Percentiles rank a stretch among this genome's conserved stretches.
phyloP scores from a whole-genome alignment of 2,113 vertebrate species.

The Odocoileus virginianus region DNA sequence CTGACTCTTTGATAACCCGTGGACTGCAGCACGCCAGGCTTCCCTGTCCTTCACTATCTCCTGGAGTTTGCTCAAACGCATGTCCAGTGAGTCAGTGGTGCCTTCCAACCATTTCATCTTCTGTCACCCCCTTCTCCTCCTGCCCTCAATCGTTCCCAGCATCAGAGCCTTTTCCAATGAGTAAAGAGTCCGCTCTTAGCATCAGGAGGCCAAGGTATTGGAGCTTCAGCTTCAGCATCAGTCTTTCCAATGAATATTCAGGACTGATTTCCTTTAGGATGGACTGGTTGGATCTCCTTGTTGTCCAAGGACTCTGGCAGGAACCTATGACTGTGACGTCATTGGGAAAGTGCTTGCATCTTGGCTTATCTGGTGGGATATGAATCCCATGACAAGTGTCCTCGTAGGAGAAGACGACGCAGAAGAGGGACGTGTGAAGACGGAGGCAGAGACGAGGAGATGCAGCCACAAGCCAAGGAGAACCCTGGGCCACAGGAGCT shows the following conservation, averaged over 20 bases:
- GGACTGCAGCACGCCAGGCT: neutral
- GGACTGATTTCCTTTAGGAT: neutral
- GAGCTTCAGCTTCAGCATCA: neutral
- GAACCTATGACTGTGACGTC: no score
- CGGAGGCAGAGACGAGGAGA: fast-evolving
- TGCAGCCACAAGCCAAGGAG: fast-evolving
- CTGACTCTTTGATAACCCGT: neutral
- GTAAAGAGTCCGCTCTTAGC: neutral
- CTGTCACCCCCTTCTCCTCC: neutral
- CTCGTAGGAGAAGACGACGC: neutral
- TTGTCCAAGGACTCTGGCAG: neutral
- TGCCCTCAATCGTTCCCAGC: neutral
- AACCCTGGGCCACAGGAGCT: fast-evolving
- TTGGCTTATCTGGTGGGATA: no score
- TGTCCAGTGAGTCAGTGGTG: neutral
- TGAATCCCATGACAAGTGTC: neutral
- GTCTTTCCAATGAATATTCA: neutral
- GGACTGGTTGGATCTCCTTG: neutral
- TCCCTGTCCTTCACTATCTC: neutral
- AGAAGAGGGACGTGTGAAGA: fast-evolving
- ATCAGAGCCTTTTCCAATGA: neutral
- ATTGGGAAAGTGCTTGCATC: no score
- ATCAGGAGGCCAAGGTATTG: neutral
- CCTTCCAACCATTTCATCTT: neutral
- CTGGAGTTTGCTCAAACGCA: neutral